Conservation (phyloP, 2,113 vertebrate species). For the Actinemys pallida region DNA sequence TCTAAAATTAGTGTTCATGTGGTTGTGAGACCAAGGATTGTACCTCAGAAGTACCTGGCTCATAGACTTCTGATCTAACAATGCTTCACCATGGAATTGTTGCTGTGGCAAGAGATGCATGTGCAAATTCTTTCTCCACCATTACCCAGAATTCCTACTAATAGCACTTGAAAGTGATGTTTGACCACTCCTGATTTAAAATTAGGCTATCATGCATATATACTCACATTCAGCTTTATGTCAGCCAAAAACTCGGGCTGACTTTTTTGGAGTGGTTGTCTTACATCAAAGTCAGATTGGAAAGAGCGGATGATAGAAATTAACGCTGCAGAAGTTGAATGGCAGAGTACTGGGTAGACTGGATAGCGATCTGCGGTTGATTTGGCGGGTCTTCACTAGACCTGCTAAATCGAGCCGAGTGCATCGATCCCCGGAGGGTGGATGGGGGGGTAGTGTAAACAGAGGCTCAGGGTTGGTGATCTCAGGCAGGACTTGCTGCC, state of each 20-base stretch:
- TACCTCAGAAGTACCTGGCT: not conserved
- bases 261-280: not conserved
- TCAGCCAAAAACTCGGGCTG: not conserved
- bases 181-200: not conserved
- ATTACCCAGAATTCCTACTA: not conserved
- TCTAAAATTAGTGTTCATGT: not conserved
- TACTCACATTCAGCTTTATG: not conserved
- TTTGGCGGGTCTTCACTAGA: too few species aligned
- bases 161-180: not conserved
- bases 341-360: too few species aligned
- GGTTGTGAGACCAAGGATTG: not conserved
- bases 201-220: not conserved
- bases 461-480: not conserved
- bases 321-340: not conserved
- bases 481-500: not conserved
- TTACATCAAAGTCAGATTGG: not conserved
- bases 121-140: fast-evolving
- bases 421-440: too few species aligned
- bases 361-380: too few species aligned
- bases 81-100: fast-evolving
- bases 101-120: fast-evolving
- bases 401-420: too few species aligned
- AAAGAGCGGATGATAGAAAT: not conserved
- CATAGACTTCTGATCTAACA: not conserved
- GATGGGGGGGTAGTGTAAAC: too few species aligned